Percentiles rank a stretch among this genome's conserved stretches.
These are phyloP conservation scores for Sceloporus undulatus DNA, from an alignment of 2,113 vertebrate genomes.

Conservation along the genomic window DNA sequence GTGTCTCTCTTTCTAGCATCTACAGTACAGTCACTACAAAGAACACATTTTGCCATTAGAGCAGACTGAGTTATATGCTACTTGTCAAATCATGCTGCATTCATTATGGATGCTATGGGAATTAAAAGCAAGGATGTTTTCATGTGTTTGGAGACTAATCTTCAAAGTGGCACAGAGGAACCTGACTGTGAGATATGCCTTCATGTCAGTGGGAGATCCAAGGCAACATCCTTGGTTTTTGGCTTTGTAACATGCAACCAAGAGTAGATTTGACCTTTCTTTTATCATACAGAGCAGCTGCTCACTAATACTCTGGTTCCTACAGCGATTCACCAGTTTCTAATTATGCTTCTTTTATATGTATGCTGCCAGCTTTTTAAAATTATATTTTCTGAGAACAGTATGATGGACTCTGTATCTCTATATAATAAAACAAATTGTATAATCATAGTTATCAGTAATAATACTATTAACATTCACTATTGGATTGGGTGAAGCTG, in stretches of 20 bases:
- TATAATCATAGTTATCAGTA: background rate
- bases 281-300: slow-evolving; percentile 22
- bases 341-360: background rate
- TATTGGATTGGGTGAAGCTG: background rate
- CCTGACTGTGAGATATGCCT: background rate
- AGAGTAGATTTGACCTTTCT: background rate
- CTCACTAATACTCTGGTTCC: background rate
- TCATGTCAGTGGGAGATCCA: slow-evolving; percentile 2
- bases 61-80: background rate
- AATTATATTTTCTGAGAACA: slow-evolving; percentile 19
- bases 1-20: background rate
- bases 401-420: slow-evolving; percentile 5
- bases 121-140: slow-evolving; percentile 7
- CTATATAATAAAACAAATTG: slow-evolving; percentile 9
- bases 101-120: background rate
- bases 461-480: slow-evolving; percentile 5
- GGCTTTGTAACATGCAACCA: background rate
- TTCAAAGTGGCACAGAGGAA: slow-evolving; percentile 1
- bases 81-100: background rate
- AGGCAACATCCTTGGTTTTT: background rate
- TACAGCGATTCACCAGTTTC: background rate
- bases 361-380: slow-evolving; percentile 1
- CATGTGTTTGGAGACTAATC: slow-evolving; percentile 3
- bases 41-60: background rate
- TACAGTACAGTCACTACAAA: background rate